phyloP scores from a whole-genome alignment of 64 coral and sea anemone species.

The Acropora yongei region DNA sequence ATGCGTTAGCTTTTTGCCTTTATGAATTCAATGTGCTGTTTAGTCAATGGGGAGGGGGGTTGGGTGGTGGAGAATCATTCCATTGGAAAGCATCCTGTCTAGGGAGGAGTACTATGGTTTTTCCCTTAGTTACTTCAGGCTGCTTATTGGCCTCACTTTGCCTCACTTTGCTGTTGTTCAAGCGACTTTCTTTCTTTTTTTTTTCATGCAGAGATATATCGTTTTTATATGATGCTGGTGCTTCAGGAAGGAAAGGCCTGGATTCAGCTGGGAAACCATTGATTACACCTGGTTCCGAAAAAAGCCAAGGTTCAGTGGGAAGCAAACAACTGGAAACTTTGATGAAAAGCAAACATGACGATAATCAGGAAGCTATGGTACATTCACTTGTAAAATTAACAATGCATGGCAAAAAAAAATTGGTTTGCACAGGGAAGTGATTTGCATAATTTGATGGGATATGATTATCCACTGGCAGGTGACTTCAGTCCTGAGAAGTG shows the following conservation, averaged over 20 bases:
- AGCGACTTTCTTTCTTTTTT: too few relatives aligned
- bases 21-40: too few relatives aligned
- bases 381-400: neutral
- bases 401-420: neutral
- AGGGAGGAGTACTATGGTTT: neutral
- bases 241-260: constrained; percentile 44
- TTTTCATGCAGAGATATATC: constrained; percentile 83
- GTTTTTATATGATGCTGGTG: constrained; percentile 90
- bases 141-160: too few relatives aligned
- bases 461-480: neutral
- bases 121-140: neutral
- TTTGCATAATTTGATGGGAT: neutral
- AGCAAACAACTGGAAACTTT: constrained; percentile 13
- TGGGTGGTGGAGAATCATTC: too few relatives aligned
- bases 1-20: neutral
- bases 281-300: neutral
- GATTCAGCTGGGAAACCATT: constrained; percentile 40
- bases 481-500: too few relatives aligned
- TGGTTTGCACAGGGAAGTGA: too few relatives aligned
- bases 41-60: too few relatives aligned
- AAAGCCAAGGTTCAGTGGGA: neutral
- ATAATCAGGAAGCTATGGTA: constrained; percentile 7
- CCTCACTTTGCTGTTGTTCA: too few relatives aligned
- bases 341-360: constrained; percentile 16
- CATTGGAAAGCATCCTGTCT: neutral